phyloP scores from a whole-genome alignment of 2,888 invertebrate genomes.

The Rosalia funebris region DNA sequence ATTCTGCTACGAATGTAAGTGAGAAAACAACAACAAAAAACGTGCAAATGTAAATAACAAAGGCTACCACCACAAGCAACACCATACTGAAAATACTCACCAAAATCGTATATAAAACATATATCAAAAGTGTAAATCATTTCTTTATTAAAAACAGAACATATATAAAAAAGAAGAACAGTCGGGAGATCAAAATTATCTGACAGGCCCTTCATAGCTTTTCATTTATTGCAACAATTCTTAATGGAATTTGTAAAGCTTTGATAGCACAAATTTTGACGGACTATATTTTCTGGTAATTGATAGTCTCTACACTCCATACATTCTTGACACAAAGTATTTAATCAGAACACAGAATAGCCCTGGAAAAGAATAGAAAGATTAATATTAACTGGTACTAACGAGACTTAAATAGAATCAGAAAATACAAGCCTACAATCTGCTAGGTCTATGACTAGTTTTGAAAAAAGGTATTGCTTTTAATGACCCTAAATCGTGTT shows the following conservation, averaged over 20 bases:
- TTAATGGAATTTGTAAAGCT: too few relatives aligned
- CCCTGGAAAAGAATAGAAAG: constrained; percentile 58
- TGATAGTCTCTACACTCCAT: constrained; percentile 31
- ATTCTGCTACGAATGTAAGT: constrained; percentile 34
- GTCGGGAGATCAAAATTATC: background rate
- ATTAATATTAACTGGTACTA: constrained; percentile 10
- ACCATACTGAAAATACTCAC: constrained; percentile 16
- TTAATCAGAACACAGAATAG: constrained; percentile 60
- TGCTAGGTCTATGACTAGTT: background rate
- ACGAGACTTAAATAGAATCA: background rate
- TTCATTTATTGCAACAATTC: too few relatives aligned
- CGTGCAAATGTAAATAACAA: constrained; percentile 16
- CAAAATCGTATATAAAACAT: background rate
- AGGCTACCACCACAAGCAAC: constrained; percentile 30
- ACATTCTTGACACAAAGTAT: constrained; percentile 42
- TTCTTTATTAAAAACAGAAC: background rate
- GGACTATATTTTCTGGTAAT: too few relatives aligned
- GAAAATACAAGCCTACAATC: background rate
- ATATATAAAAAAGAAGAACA: background rate
- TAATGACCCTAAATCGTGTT: too few relatives aligned
- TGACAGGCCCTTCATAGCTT: too few relatives aligned
- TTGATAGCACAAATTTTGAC: too few relatives aligned
- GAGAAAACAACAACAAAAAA: constrained; percentile 16
- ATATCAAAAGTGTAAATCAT: background rate
- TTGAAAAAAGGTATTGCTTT: too few relatives aligned